Percentiles rank a stretch among this genome's conserved stretches.
phyloP scores from a whole-genome alignment of 2,888 invertebrate genomes.

The Copidosoma aretas region DNA sequence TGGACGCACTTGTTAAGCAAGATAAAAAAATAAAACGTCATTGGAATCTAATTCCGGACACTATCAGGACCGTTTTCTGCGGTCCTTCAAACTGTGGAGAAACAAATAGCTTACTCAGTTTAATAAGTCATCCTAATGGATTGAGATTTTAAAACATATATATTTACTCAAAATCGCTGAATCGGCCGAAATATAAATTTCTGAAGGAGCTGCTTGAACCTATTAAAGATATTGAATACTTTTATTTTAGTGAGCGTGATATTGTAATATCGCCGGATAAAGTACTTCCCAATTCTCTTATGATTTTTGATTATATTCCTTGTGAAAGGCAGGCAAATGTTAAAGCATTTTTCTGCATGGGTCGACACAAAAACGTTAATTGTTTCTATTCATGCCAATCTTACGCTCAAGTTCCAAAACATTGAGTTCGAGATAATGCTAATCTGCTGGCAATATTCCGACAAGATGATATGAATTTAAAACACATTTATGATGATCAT shows the following conservation, averaged over 20 bases:
- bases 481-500: conserved; percentile 48
- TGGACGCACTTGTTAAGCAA: neutral
- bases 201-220: no score
- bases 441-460: conserved; percentile 55
- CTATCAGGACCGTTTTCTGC: neutral
- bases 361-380: conserved; percentile 48
- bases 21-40: conserved; percentile 5
- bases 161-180: conserved; percentile 11
- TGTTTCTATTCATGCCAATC: neutral
- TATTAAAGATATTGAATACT: no score
- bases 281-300: conserved; percentile 34
- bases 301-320: conserved; percentile 59
- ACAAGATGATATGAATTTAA: conserved; percentile 55
- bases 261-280: conserved; percentile 24
- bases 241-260: no score
- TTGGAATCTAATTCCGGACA: conserved; percentile 10
- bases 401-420: conserved; percentile 4
- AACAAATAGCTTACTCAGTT: neutral
- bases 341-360: conserved; percentile 42
- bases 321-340: conserved; percentile 47
- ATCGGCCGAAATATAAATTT: conserved; percentile 20
- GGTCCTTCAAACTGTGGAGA: conserved; percentile 14
- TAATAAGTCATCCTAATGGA: conserved; percentile 1
- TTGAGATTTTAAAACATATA: conserved; percentile 1
- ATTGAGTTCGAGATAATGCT: conserved; percentile 50